These are phyloP conservation scores for Didymodactylos carnosus DNA, from an alignment of 2,888 invertebrate genomes.

Conservation along the genomic window DNA sequence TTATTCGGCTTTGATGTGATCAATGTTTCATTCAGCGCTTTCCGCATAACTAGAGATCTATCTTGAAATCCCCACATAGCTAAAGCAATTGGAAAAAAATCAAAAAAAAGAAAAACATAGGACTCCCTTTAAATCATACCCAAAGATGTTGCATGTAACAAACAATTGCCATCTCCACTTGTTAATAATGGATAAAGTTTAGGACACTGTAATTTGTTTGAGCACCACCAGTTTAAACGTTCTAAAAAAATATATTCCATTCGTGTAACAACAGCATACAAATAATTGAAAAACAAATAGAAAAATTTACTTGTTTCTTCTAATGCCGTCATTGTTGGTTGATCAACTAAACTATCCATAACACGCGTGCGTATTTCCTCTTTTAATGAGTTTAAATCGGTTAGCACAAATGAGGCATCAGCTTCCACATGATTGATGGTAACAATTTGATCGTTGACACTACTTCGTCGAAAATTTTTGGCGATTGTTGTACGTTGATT, in stretches of 20 bases:
- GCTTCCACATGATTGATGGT: background rate
- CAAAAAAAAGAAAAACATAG: too few relatives aligned
- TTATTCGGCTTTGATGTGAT: conserved; percentile 45
- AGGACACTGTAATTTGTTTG: conserved; percentile 3
- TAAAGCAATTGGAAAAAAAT: too few relatives aligned
- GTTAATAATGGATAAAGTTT: conserved; percentile 50
- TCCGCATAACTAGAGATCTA: conserved; percentile 53
- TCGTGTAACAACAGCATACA: background rate
- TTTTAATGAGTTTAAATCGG: background rate
- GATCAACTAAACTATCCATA: background rate
- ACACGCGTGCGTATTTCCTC: background rate
- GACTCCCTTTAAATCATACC: conserved; percentile 29
- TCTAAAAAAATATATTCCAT: background rate
- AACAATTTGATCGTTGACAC: background rate
- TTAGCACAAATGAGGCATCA: background rate
- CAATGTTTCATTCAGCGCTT: conserved; percentile 52
- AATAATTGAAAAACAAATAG: background rate
- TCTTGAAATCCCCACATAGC: conserved; percentile 76
- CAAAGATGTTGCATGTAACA: conserved; percentile 62
- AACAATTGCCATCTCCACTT: conserved; percentile 66
- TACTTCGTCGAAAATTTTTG: background rate
- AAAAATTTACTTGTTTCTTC: background rate
- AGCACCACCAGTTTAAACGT: conserved; percentile 12
- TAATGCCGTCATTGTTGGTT: background rate
- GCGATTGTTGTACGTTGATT: background rate